A percentile compares a stretch with the other conserved stretches of the same genome.
phyloP scores from a whole-genome alignment of 2,797 vertebrate species.

The Helicolenus hilgendorfi region DNA sequence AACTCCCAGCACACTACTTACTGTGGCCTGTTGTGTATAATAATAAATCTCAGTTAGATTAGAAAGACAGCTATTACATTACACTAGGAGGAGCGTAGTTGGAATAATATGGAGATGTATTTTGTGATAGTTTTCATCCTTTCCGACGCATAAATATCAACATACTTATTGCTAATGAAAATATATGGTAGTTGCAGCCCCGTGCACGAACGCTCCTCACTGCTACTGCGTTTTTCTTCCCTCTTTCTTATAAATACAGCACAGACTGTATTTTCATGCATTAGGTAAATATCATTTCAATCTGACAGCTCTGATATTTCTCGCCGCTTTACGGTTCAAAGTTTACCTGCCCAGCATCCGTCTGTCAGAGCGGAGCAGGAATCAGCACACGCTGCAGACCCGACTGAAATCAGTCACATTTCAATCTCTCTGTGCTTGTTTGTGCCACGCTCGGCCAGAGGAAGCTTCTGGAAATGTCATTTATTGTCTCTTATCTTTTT shows the following conservation, averaged over 20 bases:
- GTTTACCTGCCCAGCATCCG: background rate
- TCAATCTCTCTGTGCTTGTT: background rate
- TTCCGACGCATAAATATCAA: background rate
- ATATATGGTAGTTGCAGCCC: background rate
- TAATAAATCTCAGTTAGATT: background rate
- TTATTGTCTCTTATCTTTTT: background rate
- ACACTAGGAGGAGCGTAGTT: background rate
- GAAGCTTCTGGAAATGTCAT: conserved; percentile 18
- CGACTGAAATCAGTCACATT: conserved; percentile 19
- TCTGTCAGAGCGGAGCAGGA: conserved; percentile 9
- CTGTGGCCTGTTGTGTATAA: background rate
- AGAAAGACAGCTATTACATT: background rate
- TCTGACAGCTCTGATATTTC: conserved; percentile 26
- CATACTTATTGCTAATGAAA: background rate
- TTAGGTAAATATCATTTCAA: background rate
- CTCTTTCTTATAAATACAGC: background rate
- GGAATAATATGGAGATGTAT: background rate
- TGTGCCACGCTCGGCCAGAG: background rate
- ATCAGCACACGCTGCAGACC: background rate
- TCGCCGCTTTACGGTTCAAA: conserved; percentile 19
- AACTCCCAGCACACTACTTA: conserved; percentile 16
- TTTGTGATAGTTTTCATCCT: background rate
- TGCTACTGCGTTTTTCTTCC: background rate
- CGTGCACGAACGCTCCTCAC: background rate
- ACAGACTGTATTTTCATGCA: background rate